Evolutionary conservation across 2,113 vertebrate species (phyloP).

Genomic region (Sarotherodon lohbergeri): DNA sequence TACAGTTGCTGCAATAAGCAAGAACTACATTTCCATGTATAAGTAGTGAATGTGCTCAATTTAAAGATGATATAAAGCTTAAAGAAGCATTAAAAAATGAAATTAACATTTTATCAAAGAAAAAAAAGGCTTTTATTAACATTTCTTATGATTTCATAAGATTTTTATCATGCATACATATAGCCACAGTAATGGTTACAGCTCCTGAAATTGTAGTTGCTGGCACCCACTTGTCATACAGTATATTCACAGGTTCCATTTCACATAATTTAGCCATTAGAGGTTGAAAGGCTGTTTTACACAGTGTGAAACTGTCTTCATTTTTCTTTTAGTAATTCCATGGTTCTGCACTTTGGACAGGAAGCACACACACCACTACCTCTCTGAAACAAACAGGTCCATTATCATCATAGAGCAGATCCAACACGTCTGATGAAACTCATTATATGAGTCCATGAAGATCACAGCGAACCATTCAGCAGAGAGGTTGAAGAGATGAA

Average conservation of each 20-base stretch:
- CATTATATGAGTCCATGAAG: background rate
- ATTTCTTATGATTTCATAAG: background rate
- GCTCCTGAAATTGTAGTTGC: background rate
- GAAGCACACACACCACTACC: background rate
- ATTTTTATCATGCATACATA: background rate
- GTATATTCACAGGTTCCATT: background rate
- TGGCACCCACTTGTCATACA: background rate
- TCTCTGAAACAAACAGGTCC: background rate
- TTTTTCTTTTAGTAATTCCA: background rate
- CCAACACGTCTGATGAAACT: conserved; percentile 33
- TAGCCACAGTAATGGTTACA: background rate
- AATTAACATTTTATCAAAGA: background rate
- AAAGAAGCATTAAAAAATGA: background rate
- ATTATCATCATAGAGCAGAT: background rate
- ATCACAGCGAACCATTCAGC: background rate
- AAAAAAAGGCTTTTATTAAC: background rate
- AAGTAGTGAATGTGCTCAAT: background rate
- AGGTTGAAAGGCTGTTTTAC: background rate
- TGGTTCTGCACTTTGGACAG: background rate
- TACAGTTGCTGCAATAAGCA: background rate
- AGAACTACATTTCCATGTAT: background rate
- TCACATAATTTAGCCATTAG: background rate
- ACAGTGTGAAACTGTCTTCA: background rate
- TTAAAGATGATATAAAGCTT: background rate
- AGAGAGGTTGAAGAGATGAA: background rate